Evolutionary conservation across 2,797 vertebrate species (phyloP).

Genomic region (Poecilia wingei): DNA sequence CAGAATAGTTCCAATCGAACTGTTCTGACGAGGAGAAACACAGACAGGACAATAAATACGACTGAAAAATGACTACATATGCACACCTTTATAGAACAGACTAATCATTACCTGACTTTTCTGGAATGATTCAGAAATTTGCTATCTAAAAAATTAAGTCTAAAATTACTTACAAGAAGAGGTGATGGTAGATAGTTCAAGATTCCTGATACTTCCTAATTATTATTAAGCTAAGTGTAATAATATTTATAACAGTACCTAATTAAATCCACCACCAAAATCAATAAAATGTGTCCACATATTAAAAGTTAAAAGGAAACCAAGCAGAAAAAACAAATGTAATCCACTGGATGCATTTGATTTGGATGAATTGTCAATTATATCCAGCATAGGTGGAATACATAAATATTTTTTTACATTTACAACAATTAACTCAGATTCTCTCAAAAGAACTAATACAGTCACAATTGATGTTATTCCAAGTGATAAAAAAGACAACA

Average conservation of each 20-base stretch:
- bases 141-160: neutral
- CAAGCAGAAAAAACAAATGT: neutral
- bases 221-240: neutral
- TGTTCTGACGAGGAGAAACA: slow-evolving; percentile 71
- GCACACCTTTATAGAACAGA: neutral
- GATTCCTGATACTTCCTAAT: neutral
- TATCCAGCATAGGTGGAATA: neutral
- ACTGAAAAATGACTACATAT: neutral
- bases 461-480: neutral
- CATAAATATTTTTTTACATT: neutral
- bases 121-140: neutral
- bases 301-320: neutral
- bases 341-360: neutral
- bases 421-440: neutral
- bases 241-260: neutral
- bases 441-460: neutral
- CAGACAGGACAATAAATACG: neutral
- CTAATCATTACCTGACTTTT: neutral
- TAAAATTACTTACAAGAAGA: neutral
- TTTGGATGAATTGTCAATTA: neutral
- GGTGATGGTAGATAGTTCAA: neutral
- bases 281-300: neutral
- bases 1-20: slow-evolving; percentile 87
- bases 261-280: neutral
- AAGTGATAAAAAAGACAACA: neutral